phyloP scores from a whole-genome alignment of 2,113 vertebrate genomes.

The Prinia subflava region DNA sequence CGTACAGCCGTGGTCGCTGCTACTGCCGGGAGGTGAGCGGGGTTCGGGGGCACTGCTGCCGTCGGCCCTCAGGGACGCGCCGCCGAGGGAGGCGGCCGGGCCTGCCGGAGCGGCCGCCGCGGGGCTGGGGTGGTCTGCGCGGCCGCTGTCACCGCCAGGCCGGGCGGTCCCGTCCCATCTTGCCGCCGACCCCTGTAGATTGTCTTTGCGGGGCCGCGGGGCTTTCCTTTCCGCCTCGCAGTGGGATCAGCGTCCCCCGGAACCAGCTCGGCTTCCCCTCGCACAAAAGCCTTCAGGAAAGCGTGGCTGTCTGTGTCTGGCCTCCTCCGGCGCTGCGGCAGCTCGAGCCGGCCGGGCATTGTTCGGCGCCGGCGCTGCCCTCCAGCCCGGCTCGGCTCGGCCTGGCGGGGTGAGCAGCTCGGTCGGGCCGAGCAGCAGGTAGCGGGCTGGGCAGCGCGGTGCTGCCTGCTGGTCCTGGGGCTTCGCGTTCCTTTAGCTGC shows the following conservation, averaged over 20 bases:
- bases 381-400: background rate
- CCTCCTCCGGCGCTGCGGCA: background rate
- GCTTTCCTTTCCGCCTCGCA: background rate
- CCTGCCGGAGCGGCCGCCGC: background rate
- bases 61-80: background rate
- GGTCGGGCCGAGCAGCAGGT: background rate
- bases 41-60: rapidly evolving
- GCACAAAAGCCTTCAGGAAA: background rate
- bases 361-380: background rate
- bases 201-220: background rate
- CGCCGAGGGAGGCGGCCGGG: background rate
- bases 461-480: rapidly evolving
- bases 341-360: background rate
- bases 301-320: background rate
- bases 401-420: background rate
- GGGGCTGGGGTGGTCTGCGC: background rate
- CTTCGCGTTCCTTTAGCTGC: rapidly evolving
- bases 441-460: background rate
- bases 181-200: background rate
- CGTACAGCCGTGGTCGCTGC: rapidly evolving
- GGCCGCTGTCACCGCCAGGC: background rate
- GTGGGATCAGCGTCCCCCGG: background rate
- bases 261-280: background rate
- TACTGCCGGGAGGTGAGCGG: background rate
- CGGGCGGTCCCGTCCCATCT: background rate